Conservation (phyloP, 2,888 invertebrate genomes). For the Meteorus cinctellus region DNA sequence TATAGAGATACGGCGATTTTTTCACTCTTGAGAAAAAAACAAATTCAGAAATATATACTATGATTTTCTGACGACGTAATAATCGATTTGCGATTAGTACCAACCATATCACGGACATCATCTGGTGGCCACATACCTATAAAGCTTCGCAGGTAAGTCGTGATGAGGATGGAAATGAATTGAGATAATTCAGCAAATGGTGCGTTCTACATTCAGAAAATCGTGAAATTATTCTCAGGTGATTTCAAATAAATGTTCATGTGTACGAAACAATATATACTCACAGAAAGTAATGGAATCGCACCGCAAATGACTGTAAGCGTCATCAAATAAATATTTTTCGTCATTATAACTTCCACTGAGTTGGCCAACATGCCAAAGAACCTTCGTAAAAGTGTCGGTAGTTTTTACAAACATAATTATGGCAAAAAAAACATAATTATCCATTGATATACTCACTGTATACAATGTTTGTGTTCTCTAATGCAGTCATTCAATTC, state of each 20-base stretch:
- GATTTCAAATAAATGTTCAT: too few species aligned
- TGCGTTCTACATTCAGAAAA: constrained; percentile 49
- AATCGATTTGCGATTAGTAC: constrained; percentile 14
- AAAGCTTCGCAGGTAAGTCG: constrained; percentile 58
- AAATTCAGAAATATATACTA: not conserved
- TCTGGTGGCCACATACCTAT: constrained; percentile 63
- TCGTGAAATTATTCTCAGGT: not conserved
- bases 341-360: constrained; percentile 58
- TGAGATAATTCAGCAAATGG: constrained; percentile 54
- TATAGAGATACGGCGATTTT: constrained; percentile 52
- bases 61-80: not conserved
- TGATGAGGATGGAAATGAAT: constrained; percentile 56
- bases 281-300: constrained; percentile 60
- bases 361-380: constrained; percentile 50
- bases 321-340: constrained; percentile 61
- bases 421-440: not conserved
- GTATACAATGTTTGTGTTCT: constrained; percentile 56
- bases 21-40: constrained; percentile 36
- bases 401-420: not conserved
- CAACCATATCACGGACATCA: constrained; percentile 60
- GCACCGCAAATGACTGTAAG: constrained; percentile 58
- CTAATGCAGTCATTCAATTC: constrained; percentile 54
- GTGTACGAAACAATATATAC: constrained; percentile 38
- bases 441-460: constrained; percentile 48
- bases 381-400: constrained; percentile 51